Evolutionary conservation across 1,140 invertebrate genomes (phyloP), one percentile per base, ranked within the genome.

Genomic region (Schlechtendalia chinensis): DNA sequence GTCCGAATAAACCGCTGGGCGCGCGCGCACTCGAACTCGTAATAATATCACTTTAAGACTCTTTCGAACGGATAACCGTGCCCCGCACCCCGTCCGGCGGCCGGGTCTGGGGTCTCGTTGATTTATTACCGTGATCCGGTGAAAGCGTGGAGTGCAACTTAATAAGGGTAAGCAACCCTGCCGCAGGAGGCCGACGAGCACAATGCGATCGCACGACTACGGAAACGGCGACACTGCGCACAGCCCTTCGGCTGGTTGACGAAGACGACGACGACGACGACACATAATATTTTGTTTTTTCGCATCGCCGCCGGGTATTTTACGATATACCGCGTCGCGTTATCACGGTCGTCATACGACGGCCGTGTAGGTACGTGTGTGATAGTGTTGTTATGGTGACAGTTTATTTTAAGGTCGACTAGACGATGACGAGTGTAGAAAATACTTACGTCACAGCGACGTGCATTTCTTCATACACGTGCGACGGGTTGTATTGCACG

Each of bases 121-220:
- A 79, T 79, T 79, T 79, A 79, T 79, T 63, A 63, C 58, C 39
- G 17, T 29, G 75, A 61, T 79, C 75, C 58, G 75, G 58, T 27
- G 32, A 79, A 61, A 79, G 58, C 75, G 58, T 63, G 56, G 58
- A 61, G 39, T 63, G 75, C 39, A 61, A 79, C 75, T 79, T 63
- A 63, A 61, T 61, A 61, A 79, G 75, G 58, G 75, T 79, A 79
- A 59, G 61, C 63, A 79, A 79, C 56, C 58, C 32, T 27, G 58
- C 58, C 5, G 22, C 17, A 47, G n/a, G 32, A 19, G 14, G 19
- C 53, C 17, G 19, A 24, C 39, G 19, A n/a, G 19, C 22, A 14
- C 16, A n/a, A 6, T 39, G 39, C 39, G 45, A 17, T 50, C 63
- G 12, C 32, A 67, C 19, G 63, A 50, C 45, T 17, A 11, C 47